A percentile compares a stretch with the other conserved stretches of the same genome.
Conservation (phyloP, 1,140 invertebrate species). For the Chionoecetes opilio region DNA sequence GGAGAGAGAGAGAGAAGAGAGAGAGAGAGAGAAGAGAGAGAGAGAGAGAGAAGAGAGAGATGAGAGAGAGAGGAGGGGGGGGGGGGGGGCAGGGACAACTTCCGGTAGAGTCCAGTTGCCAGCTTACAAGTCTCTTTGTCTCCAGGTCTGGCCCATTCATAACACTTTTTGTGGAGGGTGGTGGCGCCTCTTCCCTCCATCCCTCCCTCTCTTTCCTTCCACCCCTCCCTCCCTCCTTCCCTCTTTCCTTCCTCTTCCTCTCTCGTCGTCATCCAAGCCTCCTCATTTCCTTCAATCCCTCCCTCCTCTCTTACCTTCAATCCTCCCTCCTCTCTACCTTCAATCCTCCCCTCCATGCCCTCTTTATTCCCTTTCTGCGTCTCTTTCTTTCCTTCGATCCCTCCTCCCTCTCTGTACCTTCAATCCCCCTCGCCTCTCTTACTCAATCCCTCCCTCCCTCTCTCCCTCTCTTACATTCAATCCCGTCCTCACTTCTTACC, state of each 20-base stretch:
- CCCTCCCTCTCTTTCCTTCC: background rate
- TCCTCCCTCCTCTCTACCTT: background rate
- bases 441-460: too few species aligned
- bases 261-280: background rate
- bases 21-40: constrained; percentile 44
- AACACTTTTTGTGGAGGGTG: constrained; percentile 65
- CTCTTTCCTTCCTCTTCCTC: background rate
- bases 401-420: too few species aligned
- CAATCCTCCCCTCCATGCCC: background rate
- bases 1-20: background rate
- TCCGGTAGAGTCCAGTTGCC: constrained; percentile 46
- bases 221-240: background rate
- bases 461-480: too few species aligned
- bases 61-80: background rate
- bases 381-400: background rate
- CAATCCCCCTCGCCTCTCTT: too few species aligned
- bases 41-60: constrained; percentile 37
- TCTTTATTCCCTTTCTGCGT: background rate
- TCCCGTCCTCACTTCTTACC: too few species aligned
- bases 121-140: constrained; percentile 66
- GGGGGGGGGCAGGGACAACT: background rate
- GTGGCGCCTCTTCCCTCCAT: constrained; percentile 25
- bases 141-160: constrained; percentile 62
- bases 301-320: background rate
- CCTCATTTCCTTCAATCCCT: background rate